These are phyloP conservation scores for Zaprionus taronus DNA, from an alignment of 1,140 invertebrate species.

Conservation along the genomic window DNA sequence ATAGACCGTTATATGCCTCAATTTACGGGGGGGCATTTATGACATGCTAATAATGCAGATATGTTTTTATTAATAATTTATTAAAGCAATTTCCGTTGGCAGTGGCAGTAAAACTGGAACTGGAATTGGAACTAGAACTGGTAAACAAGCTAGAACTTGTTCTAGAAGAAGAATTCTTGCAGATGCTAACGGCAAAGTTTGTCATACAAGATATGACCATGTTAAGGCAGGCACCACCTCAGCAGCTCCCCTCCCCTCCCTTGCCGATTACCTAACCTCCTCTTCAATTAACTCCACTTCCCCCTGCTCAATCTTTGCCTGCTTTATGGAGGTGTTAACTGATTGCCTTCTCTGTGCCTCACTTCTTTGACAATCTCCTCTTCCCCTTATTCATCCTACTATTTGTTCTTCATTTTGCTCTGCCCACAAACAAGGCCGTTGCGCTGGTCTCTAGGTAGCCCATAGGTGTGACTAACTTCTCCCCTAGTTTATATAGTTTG, in stretches of 20 bases:
- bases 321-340: too few species aligned
- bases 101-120: slow-evolving; percentile 20
- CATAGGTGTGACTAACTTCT: too few species aligned
- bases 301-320: neutral
- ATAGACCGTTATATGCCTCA: slow-evolving; percentile 49
- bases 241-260: neutral
- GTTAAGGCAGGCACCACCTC: neutral
- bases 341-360: too few species aligned
- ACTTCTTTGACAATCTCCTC: too few species aligned
- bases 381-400: too few species aligned
- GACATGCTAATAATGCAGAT: slow-evolving; percentile 65
- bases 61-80: slow-evolving; percentile 73
- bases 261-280: neutral
- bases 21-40: slow-evolving; percentile 18
- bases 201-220: slow-evolving; percentile 47
- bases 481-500: too few species aligned
- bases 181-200: slow-evolving; percentile 59
- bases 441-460: accelerated
- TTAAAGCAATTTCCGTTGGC: slow-evolving; percentile 75
- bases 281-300: neutral
- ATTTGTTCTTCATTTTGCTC: too few species aligned
- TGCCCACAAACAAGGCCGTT: too few species aligned
- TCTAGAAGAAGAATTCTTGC: slow-evolving; percentile 36
- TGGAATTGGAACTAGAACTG: slow-evolving; percentile 4
- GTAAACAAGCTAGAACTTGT: slow-evolving; percentile 7